These are phyloP conservation scores for Tinamus guttatus DNA, from an alignment of 2,113 vertebrate genomes.

Conservation along the genomic window DNA sequence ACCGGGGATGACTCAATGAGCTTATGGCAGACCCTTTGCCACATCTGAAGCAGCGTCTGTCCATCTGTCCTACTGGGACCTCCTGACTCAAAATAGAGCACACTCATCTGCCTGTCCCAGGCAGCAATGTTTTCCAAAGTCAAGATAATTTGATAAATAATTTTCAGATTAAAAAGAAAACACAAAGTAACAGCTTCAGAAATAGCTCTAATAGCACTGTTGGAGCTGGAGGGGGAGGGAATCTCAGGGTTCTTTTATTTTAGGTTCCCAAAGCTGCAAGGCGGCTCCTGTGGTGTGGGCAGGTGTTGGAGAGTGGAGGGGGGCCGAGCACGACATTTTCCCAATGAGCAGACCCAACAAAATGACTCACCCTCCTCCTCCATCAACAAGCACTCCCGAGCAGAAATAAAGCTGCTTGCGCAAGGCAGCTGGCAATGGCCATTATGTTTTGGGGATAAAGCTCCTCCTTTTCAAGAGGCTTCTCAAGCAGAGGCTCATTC, in stretches of 20 bases:
- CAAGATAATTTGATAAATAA: not conserved
- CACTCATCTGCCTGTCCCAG: fast-evolving
- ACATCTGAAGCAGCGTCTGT: not conserved
- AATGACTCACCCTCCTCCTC: not conserved
- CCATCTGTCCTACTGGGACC: fast-evolving
- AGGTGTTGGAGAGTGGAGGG: not conserved
- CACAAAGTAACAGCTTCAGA: not conserved
- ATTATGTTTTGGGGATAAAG: not conserved
- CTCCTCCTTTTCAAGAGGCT: not conserved
- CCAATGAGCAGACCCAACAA: not conserved
- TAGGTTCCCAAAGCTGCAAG: not conserved
- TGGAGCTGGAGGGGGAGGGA: not conserved
- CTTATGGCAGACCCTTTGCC: not conserved
- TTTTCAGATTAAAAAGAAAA: not conserved
- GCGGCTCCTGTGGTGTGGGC: fast-evolving
- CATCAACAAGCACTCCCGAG: fast-evolving
- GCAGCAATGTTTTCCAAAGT: not conserved
- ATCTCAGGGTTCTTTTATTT: not conserved
- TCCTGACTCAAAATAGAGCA: not conserved
- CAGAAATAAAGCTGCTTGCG: not conserved
- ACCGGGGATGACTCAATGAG: fast-evolving
- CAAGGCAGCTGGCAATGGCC: fast-evolving
- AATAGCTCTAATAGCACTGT: not conserved
- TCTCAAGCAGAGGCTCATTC: too few species aligned
- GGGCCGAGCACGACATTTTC: not conserved